Percentiles rank a stretch among this genome's conserved stretches.
phyloP scores from a whole-genome alignment of 1,140 invertebrate species.

The Elymnias hypermnestra region DNA sequence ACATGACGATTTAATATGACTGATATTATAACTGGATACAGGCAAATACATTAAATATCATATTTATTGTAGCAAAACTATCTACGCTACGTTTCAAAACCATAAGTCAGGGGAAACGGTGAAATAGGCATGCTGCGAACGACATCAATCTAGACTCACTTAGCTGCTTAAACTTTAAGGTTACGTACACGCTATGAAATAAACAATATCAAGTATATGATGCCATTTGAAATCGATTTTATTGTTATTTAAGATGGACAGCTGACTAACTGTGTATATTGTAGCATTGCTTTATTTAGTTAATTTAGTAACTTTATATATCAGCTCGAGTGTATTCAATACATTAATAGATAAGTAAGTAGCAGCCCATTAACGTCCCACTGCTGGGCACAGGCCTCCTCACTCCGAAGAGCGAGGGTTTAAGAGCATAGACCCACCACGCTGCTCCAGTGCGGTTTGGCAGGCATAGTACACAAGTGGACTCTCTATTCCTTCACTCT shows the following conservation, averaged over 20 bases:
- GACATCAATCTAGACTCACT: conserved; percentile 2
- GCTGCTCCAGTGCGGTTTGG: too few relatives aligned
- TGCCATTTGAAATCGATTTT: neutral
- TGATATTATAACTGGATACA: conserved; percentile 1
- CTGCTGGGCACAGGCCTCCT: too few relatives aligned
- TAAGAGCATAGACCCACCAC: too few relatives aligned
- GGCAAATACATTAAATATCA: conserved; percentile 18
- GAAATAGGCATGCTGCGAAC: neutral
- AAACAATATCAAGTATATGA: conserved; percentile 2
- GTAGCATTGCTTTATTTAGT: conserved; percentile 2
- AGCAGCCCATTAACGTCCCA: too few relatives aligned
- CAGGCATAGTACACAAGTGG: too few relatives aligned
- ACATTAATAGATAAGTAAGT: too few relatives aligned
- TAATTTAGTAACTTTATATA: neutral
- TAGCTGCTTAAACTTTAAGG: conserved; percentile 1
- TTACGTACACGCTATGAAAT: neutral
- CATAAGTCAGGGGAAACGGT: neutral
- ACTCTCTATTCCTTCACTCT: too few relatives aligned
- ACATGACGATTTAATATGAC: conserved; percentile 4
- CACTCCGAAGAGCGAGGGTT: too few relatives aligned
- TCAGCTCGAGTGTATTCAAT: too few relatives aligned
- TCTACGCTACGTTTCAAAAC: conserved; percentile 7
- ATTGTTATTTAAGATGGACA: conserved; percentile 3
- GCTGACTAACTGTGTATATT: neutral
- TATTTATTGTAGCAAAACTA: conserved; percentile 17